These are phyloP conservation scores for Numida meleagris DNA, from an alignment of 2,113 vertebrate species.

Conservation along the genomic window DNA sequence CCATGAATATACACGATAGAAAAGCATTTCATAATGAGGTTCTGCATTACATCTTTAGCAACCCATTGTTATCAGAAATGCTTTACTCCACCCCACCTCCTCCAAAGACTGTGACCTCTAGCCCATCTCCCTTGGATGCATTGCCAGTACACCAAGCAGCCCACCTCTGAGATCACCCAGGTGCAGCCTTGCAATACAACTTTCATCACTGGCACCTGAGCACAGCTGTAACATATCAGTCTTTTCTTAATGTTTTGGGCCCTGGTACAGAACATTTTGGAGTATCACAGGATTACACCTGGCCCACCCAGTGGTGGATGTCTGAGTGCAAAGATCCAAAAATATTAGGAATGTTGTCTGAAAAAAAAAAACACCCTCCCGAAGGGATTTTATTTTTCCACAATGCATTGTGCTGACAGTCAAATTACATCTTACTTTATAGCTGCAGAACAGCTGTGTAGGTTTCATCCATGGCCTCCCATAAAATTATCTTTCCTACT, in stretches of 20 bases:
- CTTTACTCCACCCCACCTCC: background rate
- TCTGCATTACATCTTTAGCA: background rate
- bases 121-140: background rate
- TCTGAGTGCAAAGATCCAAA: background rate
- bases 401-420: background rate
- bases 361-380: background rate
- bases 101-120: background rate
- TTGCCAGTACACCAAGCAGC: background rate
- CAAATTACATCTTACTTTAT: background rate
- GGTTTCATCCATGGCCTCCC: background rate
- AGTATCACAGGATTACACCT: background rate
- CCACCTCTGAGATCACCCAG: background rate
- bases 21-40: background rate
- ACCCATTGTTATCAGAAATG: fast-evolving
- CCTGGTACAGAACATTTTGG: background rate
- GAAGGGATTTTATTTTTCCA: background rate
- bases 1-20: fast-evolving
- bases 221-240: background rate
- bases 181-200: fast-evolving
- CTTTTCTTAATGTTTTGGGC: background rate
- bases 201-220: background rate
- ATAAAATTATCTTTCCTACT: background rate
- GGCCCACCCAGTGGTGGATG: background rate
- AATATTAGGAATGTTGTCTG: background rate
- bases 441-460: background rate